Percentiles rank a stretch among this genome's conserved stretches.
Evolutionary conservation across 1,140 invertebrate genomes (phyloP).

Genomic region (Hypothenemus hampei): DNA sequence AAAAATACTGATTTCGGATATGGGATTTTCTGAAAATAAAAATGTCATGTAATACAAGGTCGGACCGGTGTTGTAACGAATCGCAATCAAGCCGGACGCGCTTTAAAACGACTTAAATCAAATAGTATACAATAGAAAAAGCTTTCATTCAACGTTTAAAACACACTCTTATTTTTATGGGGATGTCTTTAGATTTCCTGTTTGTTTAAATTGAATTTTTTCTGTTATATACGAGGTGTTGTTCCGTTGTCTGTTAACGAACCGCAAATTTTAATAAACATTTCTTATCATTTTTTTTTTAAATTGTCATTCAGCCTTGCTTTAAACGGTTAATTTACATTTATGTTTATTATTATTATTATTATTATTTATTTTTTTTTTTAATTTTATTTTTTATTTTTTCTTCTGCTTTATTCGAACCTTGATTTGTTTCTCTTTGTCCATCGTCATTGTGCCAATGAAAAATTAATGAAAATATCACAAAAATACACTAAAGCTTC

Average conservation of each 20-base stretch:
- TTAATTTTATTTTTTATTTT: not conserved
- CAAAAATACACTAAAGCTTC: no score
- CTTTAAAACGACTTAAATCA: not conserved
- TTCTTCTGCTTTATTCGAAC: not conserved
- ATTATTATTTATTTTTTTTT: not conserved
- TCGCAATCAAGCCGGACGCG: not conserved
- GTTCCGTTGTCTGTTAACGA: not conserved
- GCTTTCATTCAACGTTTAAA: no score
- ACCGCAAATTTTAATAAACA: not conserved
- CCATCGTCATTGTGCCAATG: not conserved
- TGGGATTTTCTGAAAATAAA: constrained; percentile 59
- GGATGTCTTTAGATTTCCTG: no score
- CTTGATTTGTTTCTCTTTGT: constrained; percentile 2
- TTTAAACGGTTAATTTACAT: not conserved
- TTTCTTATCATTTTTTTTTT: not conserved
- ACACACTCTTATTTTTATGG: not conserved
- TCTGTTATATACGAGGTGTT: no score
- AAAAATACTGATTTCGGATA: constrained; percentile 91
- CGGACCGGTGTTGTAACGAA: not conserved
- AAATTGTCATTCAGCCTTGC: no score
- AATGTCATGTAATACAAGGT: not conserved
- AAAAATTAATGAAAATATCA: no score
- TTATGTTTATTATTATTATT: not conserved
- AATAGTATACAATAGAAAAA: not conserved
- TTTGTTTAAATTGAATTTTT: no score